Evolutionary conservation across 2,888 invertebrate genomes (phyloP).

Genomic region (Ormyrus rosae): DNA sequence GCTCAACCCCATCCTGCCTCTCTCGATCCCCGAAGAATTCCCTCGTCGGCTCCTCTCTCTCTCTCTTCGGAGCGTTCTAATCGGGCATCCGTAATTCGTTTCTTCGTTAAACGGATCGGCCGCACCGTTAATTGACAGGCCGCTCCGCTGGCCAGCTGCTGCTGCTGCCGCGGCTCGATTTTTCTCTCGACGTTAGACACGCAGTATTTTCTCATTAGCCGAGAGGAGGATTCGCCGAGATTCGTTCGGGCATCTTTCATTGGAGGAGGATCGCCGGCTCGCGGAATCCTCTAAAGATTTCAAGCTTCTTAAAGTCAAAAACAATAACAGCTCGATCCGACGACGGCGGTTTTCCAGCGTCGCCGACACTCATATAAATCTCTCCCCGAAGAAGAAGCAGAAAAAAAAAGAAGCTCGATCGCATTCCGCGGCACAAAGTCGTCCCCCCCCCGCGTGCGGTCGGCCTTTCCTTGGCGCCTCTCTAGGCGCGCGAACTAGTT

Average conservation of each 20-base stretch:
- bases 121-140: slow-evolving; percentile 7
- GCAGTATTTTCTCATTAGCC: not conserved
- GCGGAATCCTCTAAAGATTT: too few relatives aligned
- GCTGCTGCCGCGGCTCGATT: not conserved
- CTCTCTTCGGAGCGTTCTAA: not conserved
- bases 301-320: too few relatives aligned
- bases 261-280: not conserved
- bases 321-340: too few relatives aligned
- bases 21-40: too few relatives aligned
- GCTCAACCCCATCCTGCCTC: too few relatives aligned
- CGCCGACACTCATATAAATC: not conserved
- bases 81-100: slow-evolving; percentile 16
- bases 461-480: slow-evolving; percentile 1
- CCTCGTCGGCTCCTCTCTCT: not conserved
- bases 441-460: too few relatives aligned
- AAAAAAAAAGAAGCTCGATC: not conserved
- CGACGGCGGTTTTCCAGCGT: too few relatives aligned
- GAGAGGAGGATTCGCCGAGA: not conserved
- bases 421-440: too few relatives aligned
- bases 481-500: slow-evolving; percentile 35
- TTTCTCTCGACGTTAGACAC: not conserved
- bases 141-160: not conserved
- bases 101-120: slow-evolving; percentile 1
- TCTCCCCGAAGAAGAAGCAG: not conserved
- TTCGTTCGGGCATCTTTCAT: not conserved